phyloP scores from a whole-genome alignment of 1,140 invertebrate genomes.

The Antheraea pernyi region DNA sequence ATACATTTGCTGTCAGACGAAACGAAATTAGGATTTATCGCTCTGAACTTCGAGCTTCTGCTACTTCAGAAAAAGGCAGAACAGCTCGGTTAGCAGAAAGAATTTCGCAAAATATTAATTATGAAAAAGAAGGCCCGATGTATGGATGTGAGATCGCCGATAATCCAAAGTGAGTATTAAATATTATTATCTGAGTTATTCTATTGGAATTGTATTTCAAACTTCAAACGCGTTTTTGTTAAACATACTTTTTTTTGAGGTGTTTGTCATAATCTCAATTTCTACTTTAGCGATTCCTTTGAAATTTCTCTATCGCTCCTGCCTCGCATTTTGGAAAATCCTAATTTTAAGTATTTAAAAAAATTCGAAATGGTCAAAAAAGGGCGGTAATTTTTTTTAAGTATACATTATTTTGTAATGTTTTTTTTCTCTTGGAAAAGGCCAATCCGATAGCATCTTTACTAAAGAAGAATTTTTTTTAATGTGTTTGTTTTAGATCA shows the following conservation, averaged over 20 bases:
- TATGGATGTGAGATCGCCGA: conserved; percentile 5
- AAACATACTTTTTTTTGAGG: neutral
- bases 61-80: conserved; percentile 8
- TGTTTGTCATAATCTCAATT: neutral
- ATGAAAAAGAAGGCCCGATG: conserved; percentile 10
- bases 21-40: conserved; percentile 1
- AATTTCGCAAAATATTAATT: no score
- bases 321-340: conserved; percentile 2
- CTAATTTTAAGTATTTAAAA: conserved; percentile 12
- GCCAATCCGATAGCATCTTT: no score
- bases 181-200: conserved; percentile 11
- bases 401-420: no score
- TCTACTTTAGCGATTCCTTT: conserved; percentile 9
- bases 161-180: conserved; percentile 2
- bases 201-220: neutral
- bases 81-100: conserved; percentile 9
- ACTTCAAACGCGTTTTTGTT: neutral
- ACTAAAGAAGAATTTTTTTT: no score
- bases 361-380: conserved; percentile 6
- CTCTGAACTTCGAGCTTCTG: conserved; percentile 10
- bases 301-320: neutral
- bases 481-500: no score
- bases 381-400: no score
- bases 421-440: no score
- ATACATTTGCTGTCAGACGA: no score